Base-by-base conservation (phyloP, 1,140 invertebrate genomes). In the Pemphigus obesinymphae region DNA sequence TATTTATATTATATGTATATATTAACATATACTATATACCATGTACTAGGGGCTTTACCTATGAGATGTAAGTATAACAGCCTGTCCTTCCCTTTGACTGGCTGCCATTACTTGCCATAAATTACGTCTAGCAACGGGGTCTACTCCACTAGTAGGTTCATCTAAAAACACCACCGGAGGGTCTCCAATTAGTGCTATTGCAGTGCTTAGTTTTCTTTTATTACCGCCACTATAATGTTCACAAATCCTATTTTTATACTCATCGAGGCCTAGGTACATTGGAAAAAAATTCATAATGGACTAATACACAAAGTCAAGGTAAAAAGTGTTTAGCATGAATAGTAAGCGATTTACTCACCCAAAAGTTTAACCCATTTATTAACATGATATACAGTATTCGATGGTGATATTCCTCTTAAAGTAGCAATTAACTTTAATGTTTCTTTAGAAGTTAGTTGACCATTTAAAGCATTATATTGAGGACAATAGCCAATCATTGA, bases 131-230 rank as follows among this genome's bases (percentile, higher is more conserved):
- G 93, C 92, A 17, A 92, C 91, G 0, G 93, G 93, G 86, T 96
- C 94, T 17, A 95, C 93, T 1, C 93, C 92, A 82, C 92, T 92
- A 1, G 93, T 93, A 0, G 93, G 93, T 87, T 95, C 94, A 87
- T 95, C 96, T 83, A 98, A 88, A 85, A 96, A 96, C 37, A 98
- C 90, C 20, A 98, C 89, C 13, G 93, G 90, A 6, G 96, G 94
- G 88, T 96, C 92, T n/a, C 95, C 96, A 53, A 98, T 90, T 83
- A 98, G 92, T 11, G 97, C 94, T 66, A 99, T 91, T 0, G 96
- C 96, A 55, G 96, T 96, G 84, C 95, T 97, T 34, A 99, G 87
- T 87, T 99, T 98, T 58, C 97, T 90, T 86, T 97, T 98, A 84
- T 98, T 99, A 0, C 97, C 97, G 15, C 96, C 96, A 86, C 95